A percentile compares a stretch with the other conserved stretches of the same genome.
Evolutionary conservation across 1,140 invertebrate species (phyloP).

Genomic region (Chelonus insularis): DNA sequence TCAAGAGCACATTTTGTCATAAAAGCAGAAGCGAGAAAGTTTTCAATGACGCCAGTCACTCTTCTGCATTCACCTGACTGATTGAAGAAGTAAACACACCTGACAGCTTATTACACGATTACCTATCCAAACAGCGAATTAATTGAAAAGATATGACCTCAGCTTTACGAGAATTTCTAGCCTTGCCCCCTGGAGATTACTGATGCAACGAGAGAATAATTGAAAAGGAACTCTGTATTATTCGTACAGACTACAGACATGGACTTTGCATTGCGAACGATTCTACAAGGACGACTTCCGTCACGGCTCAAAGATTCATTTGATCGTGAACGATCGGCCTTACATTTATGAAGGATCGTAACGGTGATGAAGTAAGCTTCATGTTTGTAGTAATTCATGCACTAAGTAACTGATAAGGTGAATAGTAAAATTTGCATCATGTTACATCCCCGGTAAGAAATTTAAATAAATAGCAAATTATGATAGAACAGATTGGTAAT

Average conservation of each 20-base stretch:
- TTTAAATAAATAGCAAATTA: too few relatives aligned
- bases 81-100: conserved; percentile 17
- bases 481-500: too few relatives aligned
- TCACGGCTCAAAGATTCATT: conserved; percentile 30
- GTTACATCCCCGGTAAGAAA: too few relatives aligned
- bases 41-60: conserved; percentile 20
- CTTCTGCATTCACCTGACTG: not conserved
- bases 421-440: too few relatives aligned
- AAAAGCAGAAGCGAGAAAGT: conserved; percentile 26
- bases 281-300: conserved; percentile 31
- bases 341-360: conserved; percentile 11
- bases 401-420: too few relatives aligned
- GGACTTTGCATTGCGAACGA: conserved; percentile 19
- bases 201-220: not conserved
- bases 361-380: not conserved
- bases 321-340: conserved; percentile 28
- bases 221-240: not conserved
- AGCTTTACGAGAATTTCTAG: not conserved
- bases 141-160: conserved; percentile 19
- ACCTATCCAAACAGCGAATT: conserved; percentile 3
- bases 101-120: conserved; percentile 25
- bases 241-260: not conserved
- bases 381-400: too few relatives aligned
- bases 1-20: not conserved
- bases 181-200: not conserved